phyloP scores from a whole-genome alignment of 2,113 vertebrate genomes.

The Grallaria varia region DNA sequence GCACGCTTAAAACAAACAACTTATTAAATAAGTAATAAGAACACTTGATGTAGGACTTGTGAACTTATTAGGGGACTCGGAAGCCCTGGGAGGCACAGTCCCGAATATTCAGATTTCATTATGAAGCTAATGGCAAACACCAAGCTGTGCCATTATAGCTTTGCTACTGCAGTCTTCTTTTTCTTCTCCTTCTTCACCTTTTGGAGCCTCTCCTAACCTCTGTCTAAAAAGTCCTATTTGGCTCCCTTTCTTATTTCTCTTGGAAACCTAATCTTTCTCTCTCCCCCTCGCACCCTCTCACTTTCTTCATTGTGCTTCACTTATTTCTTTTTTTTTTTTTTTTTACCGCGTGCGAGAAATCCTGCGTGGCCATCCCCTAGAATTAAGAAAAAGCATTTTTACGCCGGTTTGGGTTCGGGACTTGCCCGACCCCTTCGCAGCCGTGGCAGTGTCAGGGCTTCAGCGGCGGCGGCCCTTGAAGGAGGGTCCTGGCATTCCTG shows the following conservation, averaged over 20 bases:
- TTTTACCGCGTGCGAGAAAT: background rate
- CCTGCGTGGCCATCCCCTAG: background rate
- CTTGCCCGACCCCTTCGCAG: background rate
- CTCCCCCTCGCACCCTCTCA: background rate
- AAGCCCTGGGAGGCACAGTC: background rate
- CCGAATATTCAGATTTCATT: background rate
- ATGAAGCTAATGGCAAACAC: background rate
- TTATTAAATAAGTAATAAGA: background rate
- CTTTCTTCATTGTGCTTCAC: constrained; percentile 16
- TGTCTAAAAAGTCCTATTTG: background rate
- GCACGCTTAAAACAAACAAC: background rate
- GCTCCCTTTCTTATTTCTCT: constrained; percentile 9
- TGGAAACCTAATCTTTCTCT: constrained; percentile 39
- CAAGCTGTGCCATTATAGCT: background rate
- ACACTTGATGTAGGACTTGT: background rate
- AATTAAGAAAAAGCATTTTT: background rate
- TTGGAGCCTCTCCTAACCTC: background rate
- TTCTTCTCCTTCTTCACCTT: background rate
- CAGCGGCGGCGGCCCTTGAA: background rate
- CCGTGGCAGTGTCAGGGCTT: background rate
- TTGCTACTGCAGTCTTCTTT: background rate
- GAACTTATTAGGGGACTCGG: background rate
- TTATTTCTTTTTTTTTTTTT: background rate
- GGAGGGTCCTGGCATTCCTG: background rate
- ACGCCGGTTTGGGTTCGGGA: background rate